phyloP scores from a whole-genome alignment of 2,797 vertebrate genomes.

The Clarias laeviceps region DNA sequence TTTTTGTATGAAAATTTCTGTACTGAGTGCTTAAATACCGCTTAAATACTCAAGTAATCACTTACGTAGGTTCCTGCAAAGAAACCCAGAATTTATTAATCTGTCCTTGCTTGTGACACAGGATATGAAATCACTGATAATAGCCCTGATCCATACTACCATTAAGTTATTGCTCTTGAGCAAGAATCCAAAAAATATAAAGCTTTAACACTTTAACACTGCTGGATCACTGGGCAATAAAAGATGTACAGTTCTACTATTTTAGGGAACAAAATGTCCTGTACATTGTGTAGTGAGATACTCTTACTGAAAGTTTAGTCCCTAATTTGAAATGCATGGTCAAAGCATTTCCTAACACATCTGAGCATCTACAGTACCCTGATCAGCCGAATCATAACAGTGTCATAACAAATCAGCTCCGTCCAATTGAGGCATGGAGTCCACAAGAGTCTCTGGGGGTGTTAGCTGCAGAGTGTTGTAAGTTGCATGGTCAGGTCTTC shows the following conservation, averaged over 20 bases:
- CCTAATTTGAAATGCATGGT: neutral
- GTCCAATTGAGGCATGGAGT: no score
- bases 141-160: neutral
- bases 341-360: neutral
- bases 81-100: neutral
- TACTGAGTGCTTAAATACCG: neutral
- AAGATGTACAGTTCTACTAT: neutral
- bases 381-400: no score
- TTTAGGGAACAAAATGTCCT: neutral
- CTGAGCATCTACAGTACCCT: no score
- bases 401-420: no score
- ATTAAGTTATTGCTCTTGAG: neutral
- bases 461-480: no score
- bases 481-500: no score
- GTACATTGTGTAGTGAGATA: neutral
- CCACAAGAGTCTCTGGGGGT: no score
- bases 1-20: no score
- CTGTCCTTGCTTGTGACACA: neutral
- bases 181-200: neutral
- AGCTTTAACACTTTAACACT: neutral
- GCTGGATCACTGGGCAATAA: neutral
- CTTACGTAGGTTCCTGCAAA: neutral
- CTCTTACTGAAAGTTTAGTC: neutral
- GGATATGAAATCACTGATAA: neutral
- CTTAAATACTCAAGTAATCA: neutral